Evolutionary conservation across 2,113 vertebrate genomes (phyloP).

Genomic region (Brachyhypopomus gauderio): DNA sequence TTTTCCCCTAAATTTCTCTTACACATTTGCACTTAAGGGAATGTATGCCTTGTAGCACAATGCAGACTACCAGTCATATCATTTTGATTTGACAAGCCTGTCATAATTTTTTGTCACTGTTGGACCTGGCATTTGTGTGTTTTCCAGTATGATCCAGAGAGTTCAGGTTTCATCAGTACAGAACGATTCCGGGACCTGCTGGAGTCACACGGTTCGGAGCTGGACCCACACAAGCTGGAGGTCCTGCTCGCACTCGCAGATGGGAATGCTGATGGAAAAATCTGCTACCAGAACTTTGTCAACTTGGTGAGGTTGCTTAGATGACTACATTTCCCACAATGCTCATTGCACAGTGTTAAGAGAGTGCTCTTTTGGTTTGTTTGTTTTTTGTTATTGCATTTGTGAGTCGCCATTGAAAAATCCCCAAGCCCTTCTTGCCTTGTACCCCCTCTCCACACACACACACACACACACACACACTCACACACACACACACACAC

Average conservation of each 20-base stretch:
- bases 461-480: background rate
- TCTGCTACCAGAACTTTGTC: constrained; percentile 96
- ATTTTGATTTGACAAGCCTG: too few relatives aligned
- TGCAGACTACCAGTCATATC: too few relatives aligned
- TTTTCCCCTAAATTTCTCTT: too few relatives aligned
- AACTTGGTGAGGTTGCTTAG: constrained; percentile 85
- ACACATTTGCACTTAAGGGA: too few relatives aligned
- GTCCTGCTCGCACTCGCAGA: constrained; percentile 92
- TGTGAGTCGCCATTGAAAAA: too few relatives aligned
- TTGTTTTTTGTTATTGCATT: too few relatives aligned
- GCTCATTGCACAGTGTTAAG: background rate
- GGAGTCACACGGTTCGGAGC: constrained; percentile 85
- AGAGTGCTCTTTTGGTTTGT: too few relatives aligned
- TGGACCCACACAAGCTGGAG: constrained; percentile 95
- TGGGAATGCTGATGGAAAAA: constrained; percentile 88
- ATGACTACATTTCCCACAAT: background rate
- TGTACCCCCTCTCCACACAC: background rate
- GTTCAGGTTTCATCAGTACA: constrained; percentile 92
- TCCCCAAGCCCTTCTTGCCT: background rate
- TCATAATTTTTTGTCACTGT: background rate
- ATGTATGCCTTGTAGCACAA: too few relatives aligned
- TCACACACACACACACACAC: background rate
- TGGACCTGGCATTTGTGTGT: constrained; percentile 41
- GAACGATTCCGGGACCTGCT: constrained; percentile 91
- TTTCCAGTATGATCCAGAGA: constrained; percentile 89